Conservation (phyloP, 2,797 vertebrate species). For the Galago senegalensis region DNA sequence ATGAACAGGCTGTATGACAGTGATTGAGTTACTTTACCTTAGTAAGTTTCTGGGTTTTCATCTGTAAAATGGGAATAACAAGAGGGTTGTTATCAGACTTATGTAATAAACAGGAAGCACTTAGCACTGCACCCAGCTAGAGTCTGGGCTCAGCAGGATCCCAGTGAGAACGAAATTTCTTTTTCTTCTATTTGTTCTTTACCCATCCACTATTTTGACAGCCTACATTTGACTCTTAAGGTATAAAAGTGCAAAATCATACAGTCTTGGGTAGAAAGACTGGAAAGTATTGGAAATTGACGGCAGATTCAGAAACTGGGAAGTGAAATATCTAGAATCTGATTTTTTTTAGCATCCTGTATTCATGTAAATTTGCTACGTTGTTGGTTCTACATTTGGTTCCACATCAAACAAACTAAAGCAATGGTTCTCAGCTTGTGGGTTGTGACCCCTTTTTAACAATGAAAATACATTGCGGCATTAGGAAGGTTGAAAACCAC, state of each 20-base stretch:
- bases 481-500: no score
- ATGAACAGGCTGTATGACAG: neutral
- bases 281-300: neutral
- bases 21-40: neutral
- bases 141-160: neutral
- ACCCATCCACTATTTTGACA: neutral
- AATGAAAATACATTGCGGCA: no score
- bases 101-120: rapidly evolving
- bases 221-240: neutral
- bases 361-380: neutral
- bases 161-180: no score
- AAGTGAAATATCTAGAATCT: neutral
- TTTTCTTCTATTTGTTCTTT: neutral
- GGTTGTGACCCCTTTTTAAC: no score
- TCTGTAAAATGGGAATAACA: neutral
- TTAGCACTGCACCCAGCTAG: neutral
- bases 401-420: neutral
- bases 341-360: neutral
- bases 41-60: neutral
- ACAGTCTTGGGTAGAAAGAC: neutral
- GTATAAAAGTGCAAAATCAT: neutral
- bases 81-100: neutral
- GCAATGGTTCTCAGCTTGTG: no score
- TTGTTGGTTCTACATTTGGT: constrained; percentile 28
- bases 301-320: constrained; percentile 18